These are phyloP conservation scores for Regulus satrapa DNA, from an alignment of 2,113 vertebrate genomes.

Conservation along the genomic window DNA sequence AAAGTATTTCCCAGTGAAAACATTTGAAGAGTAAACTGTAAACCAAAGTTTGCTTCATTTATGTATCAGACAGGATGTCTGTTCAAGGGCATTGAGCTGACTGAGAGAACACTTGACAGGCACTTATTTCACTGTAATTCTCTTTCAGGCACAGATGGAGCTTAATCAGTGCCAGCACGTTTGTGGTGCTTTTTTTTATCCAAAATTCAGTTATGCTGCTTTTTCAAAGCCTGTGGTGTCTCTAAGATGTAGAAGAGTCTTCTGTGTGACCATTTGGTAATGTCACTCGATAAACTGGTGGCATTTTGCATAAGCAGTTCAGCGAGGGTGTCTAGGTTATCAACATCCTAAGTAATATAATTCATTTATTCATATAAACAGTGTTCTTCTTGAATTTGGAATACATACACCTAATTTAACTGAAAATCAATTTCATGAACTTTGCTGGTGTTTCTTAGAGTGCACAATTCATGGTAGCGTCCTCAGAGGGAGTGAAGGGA, in stretches of 20 bases:
- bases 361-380: neutral
- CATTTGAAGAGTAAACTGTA: neutral
- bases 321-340: neutral
- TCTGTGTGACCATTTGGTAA: neutral
- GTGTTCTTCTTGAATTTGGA: neutral
- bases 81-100: neutral
- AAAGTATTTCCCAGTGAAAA: neutral
- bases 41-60: neutral
- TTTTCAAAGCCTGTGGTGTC: neutral
- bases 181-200: neutral
- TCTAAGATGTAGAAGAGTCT: neutral
- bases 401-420: neutral
- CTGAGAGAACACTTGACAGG: neutral
- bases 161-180: neutral
- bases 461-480: neutral
- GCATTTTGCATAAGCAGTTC: neutral
- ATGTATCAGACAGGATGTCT: neutral
- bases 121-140: neutral
- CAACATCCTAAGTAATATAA: neutral
- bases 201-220: neutral
- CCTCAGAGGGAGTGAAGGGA: neutral
- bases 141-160: neutral
- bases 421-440: neutral
- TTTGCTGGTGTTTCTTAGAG: neutral
- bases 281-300: neutral